Conservation (phyloP, 2,113 vertebrate genomes). For the Scytalopus superciliaris region DNA sequence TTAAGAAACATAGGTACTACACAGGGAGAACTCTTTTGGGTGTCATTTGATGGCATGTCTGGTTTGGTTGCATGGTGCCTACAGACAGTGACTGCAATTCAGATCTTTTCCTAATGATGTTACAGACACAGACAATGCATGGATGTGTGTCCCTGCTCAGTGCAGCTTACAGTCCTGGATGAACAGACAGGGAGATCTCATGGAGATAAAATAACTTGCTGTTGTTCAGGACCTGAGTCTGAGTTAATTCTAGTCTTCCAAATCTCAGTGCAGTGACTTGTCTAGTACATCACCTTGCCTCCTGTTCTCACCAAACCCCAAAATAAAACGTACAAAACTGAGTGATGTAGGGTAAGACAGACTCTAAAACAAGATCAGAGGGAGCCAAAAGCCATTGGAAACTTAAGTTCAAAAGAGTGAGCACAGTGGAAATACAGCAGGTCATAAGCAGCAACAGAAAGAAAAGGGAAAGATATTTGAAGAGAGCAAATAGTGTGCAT, state of each 20-base stretch:
- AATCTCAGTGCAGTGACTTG: neutral
- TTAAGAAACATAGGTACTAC: neutral
- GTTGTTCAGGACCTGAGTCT: neutral
- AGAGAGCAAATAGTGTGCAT: neutral
- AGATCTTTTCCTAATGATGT: neutral
- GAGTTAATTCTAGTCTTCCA: neutral
- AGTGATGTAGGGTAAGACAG: neutral
- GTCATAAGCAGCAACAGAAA: constrained; percentile 3
- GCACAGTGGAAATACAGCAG: neutral
- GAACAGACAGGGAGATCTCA: neutral
- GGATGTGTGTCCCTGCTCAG: neutral
- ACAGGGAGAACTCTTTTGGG: neutral
- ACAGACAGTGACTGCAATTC: neutral
- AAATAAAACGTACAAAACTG: neutral
- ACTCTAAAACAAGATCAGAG: neutral
- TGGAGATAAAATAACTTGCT: neutral
- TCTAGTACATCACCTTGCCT: neutral
- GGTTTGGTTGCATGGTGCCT: neutral
- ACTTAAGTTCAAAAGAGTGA: constrained; percentile 3
- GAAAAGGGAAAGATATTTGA: neutral
- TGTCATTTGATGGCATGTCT: neutral
- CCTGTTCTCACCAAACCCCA: neutral
- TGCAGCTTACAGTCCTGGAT: neutral
- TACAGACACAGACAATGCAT: neutral
- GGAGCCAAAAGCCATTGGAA: neutral